Base-by-base conservation (phyloP, 1,140 invertebrate genomes). In the Lamellibrachia luymesi region DNA sequence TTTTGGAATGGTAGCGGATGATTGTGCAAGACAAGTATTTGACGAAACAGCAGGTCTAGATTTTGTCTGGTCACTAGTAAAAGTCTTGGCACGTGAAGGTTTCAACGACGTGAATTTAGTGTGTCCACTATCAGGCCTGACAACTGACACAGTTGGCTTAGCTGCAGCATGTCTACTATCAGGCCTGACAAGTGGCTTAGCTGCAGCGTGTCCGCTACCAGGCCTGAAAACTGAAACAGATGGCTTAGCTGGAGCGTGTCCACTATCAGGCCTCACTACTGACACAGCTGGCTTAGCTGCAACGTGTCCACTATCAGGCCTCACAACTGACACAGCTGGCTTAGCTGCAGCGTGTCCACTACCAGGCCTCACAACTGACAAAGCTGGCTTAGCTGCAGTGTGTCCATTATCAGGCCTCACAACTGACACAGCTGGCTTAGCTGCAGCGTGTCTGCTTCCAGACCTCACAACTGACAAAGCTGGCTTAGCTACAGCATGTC, bases 1-100 rank as follows among this genome's bases (percentile, higher is more conserved):
- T 13, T 6, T 56, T 56, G 52, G 13, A 6, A 56, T 13, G 13
- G 52, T 13, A 56, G 52, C 13, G 52, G 52, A 56, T 80, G 13
- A 10, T 22, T 1, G 13, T 80, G 64, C 25, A 22, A 22, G 64
- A 80, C 5, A 80, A 22, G 64, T 22, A 10, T 80, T 80, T 80
- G 64, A 38, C 90, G 51, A 38, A 56, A 27, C 25, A 90, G 38
- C 56, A 50, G 50, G 90, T 56, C 91, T 22, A 49, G 10, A 4
- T 89, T 2, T 90, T n/a, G 13, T 91, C 92, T 51, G 93, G 64
- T 93, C 93, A 92, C 89, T 93, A 64, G 93, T 93, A 94, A 50
- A 94, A 92, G 51, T 94, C 91, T 51, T 91, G 51, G 25, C 51
- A 50, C 49, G 5, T n/a, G 91, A n/a, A 22, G 91, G 49, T 50